A percentile compares a stretch with the other conserved stretches of the same genome.
These are phyloP conservation scores for Aradus depressus DNA, from an alignment of 2,888 invertebrate species.

Conservation along the genomic window DNA sequence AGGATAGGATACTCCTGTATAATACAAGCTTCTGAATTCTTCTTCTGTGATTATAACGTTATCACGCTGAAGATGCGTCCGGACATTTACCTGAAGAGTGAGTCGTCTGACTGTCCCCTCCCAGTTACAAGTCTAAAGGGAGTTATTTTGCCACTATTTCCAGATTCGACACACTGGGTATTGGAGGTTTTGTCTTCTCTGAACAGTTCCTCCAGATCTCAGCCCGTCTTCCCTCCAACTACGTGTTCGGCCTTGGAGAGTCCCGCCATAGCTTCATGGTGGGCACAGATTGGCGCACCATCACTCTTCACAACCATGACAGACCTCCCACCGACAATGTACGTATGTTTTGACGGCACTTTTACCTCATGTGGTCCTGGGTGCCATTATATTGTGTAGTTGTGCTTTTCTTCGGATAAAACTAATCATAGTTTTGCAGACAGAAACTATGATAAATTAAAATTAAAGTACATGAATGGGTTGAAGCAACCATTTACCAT, in stretches of 20 bases:
- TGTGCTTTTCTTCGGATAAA: no score
- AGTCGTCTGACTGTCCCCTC: neutral
- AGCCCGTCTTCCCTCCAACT: conserved; percentile 47
- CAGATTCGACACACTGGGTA: conserved; percentile 56
- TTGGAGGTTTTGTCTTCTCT: conserved; percentile 58
- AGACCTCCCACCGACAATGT: conserved; percentile 53
- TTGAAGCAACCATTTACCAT: no score
- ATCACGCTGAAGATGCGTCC: no score
- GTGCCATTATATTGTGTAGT: no score
- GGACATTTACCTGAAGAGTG: no score
- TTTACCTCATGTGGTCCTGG: no score
- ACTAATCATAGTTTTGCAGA: no score
- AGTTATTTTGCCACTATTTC: conserved; percentile 26
- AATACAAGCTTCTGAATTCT: no score
- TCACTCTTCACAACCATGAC: conserved; percentile 60
- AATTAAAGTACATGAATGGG: no score
- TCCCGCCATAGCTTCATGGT: conserved; percentile 50
- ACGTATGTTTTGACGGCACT: conserved; percentile 37
- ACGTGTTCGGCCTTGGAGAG: conserved; percentile 66
- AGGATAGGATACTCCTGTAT: no score
- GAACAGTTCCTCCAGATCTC: conserved; percentile 65
- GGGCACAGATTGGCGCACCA: conserved; percentile 53
- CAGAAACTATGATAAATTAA: no score
- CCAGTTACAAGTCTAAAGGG: neutral
- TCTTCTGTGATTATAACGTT: no score